Base-by-base conservation (phyloP, 2,797 vertebrate species). In the Pipistrellus pipistrellus region DNA sequence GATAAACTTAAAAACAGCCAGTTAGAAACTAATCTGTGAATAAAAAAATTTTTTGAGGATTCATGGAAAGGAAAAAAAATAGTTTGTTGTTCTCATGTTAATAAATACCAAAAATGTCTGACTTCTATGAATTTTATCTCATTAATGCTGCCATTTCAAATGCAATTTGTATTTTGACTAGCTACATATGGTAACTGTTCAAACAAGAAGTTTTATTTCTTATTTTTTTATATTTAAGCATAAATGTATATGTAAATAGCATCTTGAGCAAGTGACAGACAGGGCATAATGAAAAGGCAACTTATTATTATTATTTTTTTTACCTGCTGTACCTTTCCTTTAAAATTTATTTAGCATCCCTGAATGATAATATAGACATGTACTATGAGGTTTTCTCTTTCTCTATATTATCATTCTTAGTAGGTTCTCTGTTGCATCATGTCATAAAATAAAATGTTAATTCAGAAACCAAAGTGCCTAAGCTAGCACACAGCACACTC, bases 401-500 rank as follows among this genome's bases (percentile, higher is more conserved):
- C 0, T 27, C 27, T 95, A n/a, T n/a, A n/a, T n/a, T n/a, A n/a
- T n/a, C 13, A 11, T 59, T 94, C 14, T 88, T 80, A 48, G 3
- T 86, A 73, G 27, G 32, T 64, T 38, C 8, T 62, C 3, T 86
- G 23, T 76, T 76, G 48, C 23, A 83, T 80, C 92, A 88, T 80
- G 13, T 71, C 17, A 59, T 76, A 53, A n/a, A 59, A 46, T 86
- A 55, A 38, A 57, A 82, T 51, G 87, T 82, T 15, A 85, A 64
- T 76, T 85, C 13, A 83, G 32, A 92, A 93, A 75, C 68, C 7
- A 94, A 86, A 90, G 69, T 93, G 15, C 23, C 4, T 55, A 62
- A 51, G 53, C 6, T 57, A 41, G 59, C 55, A 75, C 27, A 27
- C 51, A 41, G 59, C 55, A 75, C 27, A 27, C 55, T 90, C 90